A percentile compares a stretch with the other conserved stretches of the same genome.
Conservation (phyloP, 2,113 vertebrate genomes). For the Lonchura striata region DNA sequence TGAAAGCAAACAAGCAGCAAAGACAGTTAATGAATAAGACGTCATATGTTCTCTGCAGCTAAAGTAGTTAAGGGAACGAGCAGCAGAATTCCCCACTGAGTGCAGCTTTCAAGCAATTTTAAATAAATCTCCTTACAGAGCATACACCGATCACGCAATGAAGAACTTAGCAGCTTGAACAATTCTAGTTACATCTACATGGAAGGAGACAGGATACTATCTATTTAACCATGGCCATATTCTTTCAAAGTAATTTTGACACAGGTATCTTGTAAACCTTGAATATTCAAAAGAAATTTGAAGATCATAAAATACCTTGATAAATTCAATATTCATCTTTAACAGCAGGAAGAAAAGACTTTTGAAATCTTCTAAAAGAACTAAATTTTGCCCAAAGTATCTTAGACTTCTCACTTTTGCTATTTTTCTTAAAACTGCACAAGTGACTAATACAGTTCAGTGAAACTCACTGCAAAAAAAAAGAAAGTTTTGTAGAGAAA, state of each 20-base stretch:
- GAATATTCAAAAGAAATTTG: not conserved
- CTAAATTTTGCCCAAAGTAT: not conserved
- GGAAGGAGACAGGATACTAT: not conserved
- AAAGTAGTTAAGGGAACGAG: not conserved
- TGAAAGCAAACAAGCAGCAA: constrained; percentile 51
- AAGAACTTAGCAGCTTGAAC: constrained; percentile 1
- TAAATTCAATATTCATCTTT: not conserved
- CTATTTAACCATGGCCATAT: not conserved
- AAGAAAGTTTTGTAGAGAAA: not conserved
- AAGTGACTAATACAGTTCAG: not conserved
- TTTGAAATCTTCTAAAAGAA: not conserved
- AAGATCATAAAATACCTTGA: not conserved
- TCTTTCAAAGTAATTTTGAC: not conserved
- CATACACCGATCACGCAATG: not conserved
- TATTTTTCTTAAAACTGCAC: not conserved
- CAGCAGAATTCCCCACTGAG: constrained; percentile 13
- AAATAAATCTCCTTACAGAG: not conserved
- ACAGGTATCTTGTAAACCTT: not conserved
- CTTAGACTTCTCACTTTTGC: not conserved
- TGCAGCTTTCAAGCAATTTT: constrained; percentile 45
- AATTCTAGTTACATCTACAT: not conserved
- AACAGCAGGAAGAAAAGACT: not conserved
- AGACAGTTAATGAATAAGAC: constrained; percentile 47
- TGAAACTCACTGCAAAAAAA: not conserved
- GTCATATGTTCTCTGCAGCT: constrained; percentile 32